Evolutionary conservation across 2,888 invertebrate genomes (phyloP), one percentile per base, ranked within the genome.

Genomic region (Melanchra persicariae): DNA sequence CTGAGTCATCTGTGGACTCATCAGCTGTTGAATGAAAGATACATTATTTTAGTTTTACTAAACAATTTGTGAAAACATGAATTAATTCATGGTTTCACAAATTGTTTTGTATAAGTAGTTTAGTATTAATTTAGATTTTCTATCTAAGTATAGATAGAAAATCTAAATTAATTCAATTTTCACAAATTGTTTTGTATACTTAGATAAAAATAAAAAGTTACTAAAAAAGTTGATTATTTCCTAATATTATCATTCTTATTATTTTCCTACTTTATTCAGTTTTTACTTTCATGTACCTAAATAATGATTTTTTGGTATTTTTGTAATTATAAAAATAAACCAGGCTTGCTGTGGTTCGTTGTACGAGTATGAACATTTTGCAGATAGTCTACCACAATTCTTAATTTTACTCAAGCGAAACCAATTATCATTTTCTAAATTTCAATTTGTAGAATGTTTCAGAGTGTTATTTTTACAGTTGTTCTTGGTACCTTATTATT

Each of bases 1-100:
- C 66, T 66, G 52, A 66, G 43, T 66, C 66, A 66, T 66, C 66
- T 66, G 66, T 66, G 66, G 66, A 66, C 66, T 66, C 66, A 59
- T 66, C 66, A 66, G 59, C 66, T 66, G 66, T 52, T 66, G 66
- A 66, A 66, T 66, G 66, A 58, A 57, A 57, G 57, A 57, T 57
- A 57, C 19, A 52, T 55, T 54, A 34, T 26, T 45, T 66, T 59
- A 66, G 58, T 51, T 59, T 66, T 58, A 64, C 64, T 55, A 55
- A 64, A 64, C 64, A 64, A 54, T 55, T 64, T 51, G 45, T 64
- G 54, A 64, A 66, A 58, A 49, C 57, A 59, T 66, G 47, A 66
- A 66, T 66, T 57, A 66, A 57, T 58, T 66, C 66, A 66, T 59
- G 66, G 51, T 66, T 66, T 66, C 66, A 59, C 66, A 58, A 58